Percentiles rank a stretch among this genome's conserved stretches.
Evolutionary conservation across 2,113 vertebrate species (phyloP).

Genomic region (Gorsachius goisagi): DNA sequence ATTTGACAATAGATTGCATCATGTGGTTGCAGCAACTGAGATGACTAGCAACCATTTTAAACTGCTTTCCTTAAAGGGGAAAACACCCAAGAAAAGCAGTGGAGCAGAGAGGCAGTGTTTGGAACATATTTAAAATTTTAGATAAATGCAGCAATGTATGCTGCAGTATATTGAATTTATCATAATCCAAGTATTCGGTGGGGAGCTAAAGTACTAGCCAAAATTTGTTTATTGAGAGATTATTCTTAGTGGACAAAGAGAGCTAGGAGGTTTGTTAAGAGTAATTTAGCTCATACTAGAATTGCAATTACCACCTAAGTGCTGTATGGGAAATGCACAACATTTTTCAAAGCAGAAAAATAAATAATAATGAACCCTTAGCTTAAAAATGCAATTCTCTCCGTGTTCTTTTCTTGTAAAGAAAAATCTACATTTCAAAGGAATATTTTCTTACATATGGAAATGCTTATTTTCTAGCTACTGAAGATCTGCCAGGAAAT

Average conservation of each 20-base stretch:
- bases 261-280: neutral
- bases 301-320: conserved; percentile 33
- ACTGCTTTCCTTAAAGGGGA: conserved; percentile 52
- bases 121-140: neutral
- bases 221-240: conserved; percentile 32
- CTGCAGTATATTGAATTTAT: neutral
- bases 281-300: conserved; percentile 34
- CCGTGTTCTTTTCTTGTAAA: conserved; percentile 34
- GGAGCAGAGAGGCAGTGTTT: neutral
- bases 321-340: conserved; percentile 21
- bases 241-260: neutral
- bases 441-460: conserved; percentile 58
- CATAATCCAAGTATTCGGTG: neutral
- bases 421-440: conserved; percentile 67
- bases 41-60: conserved; percentile 33
- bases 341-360: conserved; percentile 57
- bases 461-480: conserved; percentile 64
- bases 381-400: conserved; percentile 29
- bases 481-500: conserved; percentile 53
- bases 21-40: conserved; percentile 34
- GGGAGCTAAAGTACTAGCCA: neutral
- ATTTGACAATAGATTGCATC: conserved; percentile 48
- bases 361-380: conserved; percentile 35
- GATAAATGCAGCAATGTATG: neutral
- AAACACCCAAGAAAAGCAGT: neutral